These are phyloP conservation scores for Eolophus roseicapilla DNA, from an alignment of 2,113 vertebrate genomes.

Conservation along the genomic window DNA sequence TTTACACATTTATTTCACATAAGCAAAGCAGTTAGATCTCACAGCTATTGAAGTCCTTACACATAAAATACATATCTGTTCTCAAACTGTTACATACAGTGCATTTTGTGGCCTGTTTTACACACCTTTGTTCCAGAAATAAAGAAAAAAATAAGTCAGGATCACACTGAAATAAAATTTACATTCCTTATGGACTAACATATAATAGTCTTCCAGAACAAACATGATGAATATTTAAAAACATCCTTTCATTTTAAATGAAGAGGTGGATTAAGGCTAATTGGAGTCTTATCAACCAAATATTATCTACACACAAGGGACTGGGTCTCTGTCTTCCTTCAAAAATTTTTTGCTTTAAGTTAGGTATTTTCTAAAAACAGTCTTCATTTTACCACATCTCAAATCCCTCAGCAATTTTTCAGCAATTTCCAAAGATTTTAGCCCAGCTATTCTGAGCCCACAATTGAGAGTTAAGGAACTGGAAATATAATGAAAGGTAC, in stretches of 20 bases:
- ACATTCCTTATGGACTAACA: background rate
- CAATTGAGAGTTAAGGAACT: background rate
- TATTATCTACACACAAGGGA: background rate
- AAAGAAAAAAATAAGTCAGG: background rate
- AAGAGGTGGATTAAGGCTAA: slow-evolving; percentile 47
- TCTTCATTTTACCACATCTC: background rate
- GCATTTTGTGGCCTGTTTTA: background rate
- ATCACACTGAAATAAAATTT: background rate
- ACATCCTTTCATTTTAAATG: slow-evolving; percentile 27
- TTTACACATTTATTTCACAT: background rate
- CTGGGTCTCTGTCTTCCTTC: background rate
- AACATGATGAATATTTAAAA: slow-evolving; percentile 13
- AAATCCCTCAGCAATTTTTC: background rate
- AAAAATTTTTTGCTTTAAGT: background rate
- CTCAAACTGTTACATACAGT: background rate
- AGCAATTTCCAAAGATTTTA: background rate
- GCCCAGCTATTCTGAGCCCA: background rate
- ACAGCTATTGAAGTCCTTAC: background rate
- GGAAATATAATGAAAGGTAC: background rate
- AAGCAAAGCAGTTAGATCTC: background rate
- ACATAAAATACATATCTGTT: background rate
- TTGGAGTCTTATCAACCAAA: slow-evolving; percentile 33
- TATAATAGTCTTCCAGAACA: slow-evolving; percentile 12
- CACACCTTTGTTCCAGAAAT: background rate
- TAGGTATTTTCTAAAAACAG: background rate